Evolutionary conservation across 2,888 invertebrate genomes (phyloP).

Genomic region (Amblyjoppa proteus): DNA sequence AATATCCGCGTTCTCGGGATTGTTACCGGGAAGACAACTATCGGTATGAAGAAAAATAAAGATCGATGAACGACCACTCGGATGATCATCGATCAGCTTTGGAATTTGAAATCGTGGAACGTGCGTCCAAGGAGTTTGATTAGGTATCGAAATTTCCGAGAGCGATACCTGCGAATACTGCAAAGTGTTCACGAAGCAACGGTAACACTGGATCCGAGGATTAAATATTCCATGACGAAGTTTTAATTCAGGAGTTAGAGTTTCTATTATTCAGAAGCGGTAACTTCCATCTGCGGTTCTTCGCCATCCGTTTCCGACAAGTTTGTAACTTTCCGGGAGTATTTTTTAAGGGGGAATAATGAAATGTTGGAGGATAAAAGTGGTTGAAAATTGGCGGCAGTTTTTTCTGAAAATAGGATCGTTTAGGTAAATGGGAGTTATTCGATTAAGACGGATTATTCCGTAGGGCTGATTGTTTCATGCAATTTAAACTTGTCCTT

Average conservation of each 20-base stretch:
- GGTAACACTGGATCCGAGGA: background rate
- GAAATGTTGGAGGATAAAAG: no score
- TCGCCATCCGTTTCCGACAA: background rate
- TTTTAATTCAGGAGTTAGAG: background rate
- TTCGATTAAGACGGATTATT: no score
- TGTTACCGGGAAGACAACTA: background rate
- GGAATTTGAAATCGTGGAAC: background rate
- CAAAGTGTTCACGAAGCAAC: background rate
- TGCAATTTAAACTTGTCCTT: no score
- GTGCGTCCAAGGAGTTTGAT: background rate
- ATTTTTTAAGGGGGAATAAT: background rate
- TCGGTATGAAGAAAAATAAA: background rate
- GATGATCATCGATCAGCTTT: background rate
- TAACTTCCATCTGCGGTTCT: background rate
- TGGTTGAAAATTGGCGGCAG: no score
- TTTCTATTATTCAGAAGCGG: background rate
- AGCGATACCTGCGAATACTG: background rate
- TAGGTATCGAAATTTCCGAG: background rate
- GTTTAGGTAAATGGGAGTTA: no score
- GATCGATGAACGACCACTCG: background rate
- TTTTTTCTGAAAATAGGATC: no score
- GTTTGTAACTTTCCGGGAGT: background rate
- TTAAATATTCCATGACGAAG: slow-evolving; percentile 6
- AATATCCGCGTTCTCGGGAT: background rate
- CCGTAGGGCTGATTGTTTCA: no score